Evolutionary conservation across 2,888 invertebrate species (phyloP).

Genomic region (Ormyrus nitidulus): DNA sequence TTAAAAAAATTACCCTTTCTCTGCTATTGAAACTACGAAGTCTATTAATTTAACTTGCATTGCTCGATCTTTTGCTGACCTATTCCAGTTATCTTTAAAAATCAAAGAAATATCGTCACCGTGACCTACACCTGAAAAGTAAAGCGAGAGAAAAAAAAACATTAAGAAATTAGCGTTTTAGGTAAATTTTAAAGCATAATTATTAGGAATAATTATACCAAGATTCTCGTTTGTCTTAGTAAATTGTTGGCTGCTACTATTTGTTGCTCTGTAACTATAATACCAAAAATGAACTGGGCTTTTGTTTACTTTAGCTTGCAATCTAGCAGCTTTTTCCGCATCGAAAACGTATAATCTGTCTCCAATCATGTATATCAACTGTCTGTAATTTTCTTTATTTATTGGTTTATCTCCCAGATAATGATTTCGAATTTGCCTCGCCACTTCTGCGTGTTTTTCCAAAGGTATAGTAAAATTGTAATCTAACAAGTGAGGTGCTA

Average conservation of each 20-base stretch:
- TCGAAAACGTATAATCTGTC: slow-evolving; percentile 81
- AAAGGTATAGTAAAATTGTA: slow-evolving; percentile 78
- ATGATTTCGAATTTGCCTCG: slow-evolving; percentile 76
- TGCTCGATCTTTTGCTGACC: slow-evolving; percentile 73
- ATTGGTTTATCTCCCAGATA: slow-evolving; percentile 77
- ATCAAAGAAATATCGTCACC: slow-evolving; percentile 72
- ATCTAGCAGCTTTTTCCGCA: slow-evolving; percentile 78
- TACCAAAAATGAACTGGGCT: slow-evolving; percentile 81
- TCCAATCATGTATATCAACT: slow-evolving; percentile 76
- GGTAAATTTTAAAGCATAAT: not conserved
- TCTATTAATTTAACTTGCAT: slow-evolving; percentile 77
- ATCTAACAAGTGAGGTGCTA: slow-evolving; percentile 71
- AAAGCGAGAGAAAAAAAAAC: not conserved
- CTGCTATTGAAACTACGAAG: slow-evolving; percentile 77
- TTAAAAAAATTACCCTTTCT: slow-evolving; percentile 75
- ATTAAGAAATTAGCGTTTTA: not conserved
- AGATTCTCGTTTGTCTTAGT: slow-evolving; percentile 74
- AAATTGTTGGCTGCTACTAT: not conserved
- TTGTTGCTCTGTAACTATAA: slow-evolving; percentile 78
- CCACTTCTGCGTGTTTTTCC: slow-evolving; percentile 72
- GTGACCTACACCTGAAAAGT: slow-evolving; percentile 3
- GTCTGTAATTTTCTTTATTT: slow-evolving; percentile 71
- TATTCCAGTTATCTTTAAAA: slow-evolving; percentile 79
- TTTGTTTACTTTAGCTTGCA: slow-evolving; percentile 78
- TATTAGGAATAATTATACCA: slow-evolving; percentile 74